A percentile compares a stretch with the other conserved stretches of the same genome.
Conservation (phyloP, 1,140 invertebrate genomes). For the Zaprionus inermis region DNA sequence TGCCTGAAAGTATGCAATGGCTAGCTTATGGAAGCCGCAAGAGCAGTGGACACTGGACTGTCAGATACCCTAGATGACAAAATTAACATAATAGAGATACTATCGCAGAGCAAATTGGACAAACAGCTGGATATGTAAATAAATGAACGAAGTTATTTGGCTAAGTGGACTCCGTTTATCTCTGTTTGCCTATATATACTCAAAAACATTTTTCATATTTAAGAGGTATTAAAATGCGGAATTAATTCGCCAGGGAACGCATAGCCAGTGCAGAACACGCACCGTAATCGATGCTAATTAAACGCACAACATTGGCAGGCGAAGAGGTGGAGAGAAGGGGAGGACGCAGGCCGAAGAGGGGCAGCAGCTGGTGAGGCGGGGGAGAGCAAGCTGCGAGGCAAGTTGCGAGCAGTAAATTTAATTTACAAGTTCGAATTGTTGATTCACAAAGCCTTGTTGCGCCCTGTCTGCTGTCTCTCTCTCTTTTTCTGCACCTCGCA, state of each 20-base stretch:
- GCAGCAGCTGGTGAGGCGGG: background rate
- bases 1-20: background rate
- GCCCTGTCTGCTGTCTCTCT: background rate
- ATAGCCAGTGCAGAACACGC: constrained; percentile 41
- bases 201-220: background rate
- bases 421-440: constrained; percentile 65
- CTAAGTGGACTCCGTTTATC: no score
- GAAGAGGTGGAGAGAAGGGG: background rate
- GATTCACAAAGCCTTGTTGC: constrained; percentile 44
- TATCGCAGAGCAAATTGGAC: no score
- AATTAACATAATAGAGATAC: no score
- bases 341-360: background rate
- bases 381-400: background rate
- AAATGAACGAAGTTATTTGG: no score
- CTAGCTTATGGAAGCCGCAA: background rate
- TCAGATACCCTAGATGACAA: background rate
- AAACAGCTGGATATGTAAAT: no score
- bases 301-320: constrained; percentile 39
- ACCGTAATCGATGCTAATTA: constrained; percentile 82
- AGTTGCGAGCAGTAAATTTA: constrained; percentile 59
- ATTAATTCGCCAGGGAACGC: constrained; percentile 1
- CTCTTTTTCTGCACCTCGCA: no score
- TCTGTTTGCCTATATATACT: background rate
- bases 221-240: background rate
- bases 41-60: background rate